Base-by-base conservation (phyloP, 2,113 vertebrate species). In the Lagopus leucura region DNA sequence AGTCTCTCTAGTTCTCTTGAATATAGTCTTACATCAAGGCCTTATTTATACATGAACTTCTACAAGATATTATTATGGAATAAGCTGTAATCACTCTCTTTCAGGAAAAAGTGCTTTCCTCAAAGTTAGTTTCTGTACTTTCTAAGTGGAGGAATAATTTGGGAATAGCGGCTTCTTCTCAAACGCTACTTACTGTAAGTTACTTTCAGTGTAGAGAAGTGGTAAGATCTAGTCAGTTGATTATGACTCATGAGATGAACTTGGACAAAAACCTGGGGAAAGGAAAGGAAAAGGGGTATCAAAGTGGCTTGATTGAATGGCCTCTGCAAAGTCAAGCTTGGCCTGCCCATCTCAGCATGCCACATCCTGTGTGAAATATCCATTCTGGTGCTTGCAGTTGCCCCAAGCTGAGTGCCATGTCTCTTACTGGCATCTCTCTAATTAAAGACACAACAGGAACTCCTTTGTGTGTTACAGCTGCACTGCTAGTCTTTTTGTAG, bases 61-160 rank as follows among this genome's bases (percentile, higher is more conserved):
- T 85, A 50, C 63, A 86, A 85, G 65, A 48, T 92, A 67, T 18
- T 90, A 78, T 94, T 92, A 88, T 4, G 11, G 64, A 90, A 83
- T 94, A 78, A 94, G 65, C 70, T 91, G 36, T 91, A 89, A 91
- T 94, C 82, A 89, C 76, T 89, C 78, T 88, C 38, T 86, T 84
- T 55, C 19, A 71, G 54, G 48, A 21, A 91, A 90, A 94, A 73
- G 94, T 79, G 32, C 69, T 93, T 96, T 80, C 82, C 86, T 93
- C 92, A 91, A 61, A 85, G 90, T 45, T 19, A 61, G 58, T 95
- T 94, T 76, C 75, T 75, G 60, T 94, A 72, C 84, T 91, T 92
- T 69, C 47, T 74, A 78, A 94, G 88, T 40, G 83, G 85, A 74
- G 67, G 42, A 67, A 72, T 91, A 94, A 83, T 54, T 86, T 13